A percentile compares a stretch with the other conserved stretches of the same genome.
Evolutionary conservation across 2,797 vertebrate genomes (phyloP).

Genomic region (Danio aesculapii): DNA sequence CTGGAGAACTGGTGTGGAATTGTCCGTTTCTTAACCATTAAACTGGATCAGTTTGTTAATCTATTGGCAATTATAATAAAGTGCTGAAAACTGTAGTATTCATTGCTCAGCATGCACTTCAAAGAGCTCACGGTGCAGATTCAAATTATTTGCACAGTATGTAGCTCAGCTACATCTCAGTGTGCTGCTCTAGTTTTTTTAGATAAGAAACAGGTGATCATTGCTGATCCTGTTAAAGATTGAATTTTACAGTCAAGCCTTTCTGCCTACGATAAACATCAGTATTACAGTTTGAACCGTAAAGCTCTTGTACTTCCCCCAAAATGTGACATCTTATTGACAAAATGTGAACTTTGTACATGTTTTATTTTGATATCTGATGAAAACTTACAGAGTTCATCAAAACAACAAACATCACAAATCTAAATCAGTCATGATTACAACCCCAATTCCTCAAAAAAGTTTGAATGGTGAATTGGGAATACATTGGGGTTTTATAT

Average conservation of each 20-base stretch:
- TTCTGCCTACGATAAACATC: not conserved
- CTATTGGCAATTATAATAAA: not conserved
- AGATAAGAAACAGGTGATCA: not conserved
- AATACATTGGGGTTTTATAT: too few relatives aligned
- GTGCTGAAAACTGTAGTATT: not conserved
- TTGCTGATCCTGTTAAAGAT: constrained; percentile 7
- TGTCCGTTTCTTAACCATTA: not conserved
- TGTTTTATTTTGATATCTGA: not conserved
- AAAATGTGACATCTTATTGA: not conserved
- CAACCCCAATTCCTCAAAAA: too few relatives aligned
- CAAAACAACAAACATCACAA: not conserved
- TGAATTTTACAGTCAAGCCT: not conserved
- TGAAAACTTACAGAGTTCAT: not conserved
- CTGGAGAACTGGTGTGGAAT: not conserved
- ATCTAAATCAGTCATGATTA: not conserved
- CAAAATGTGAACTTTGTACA: not conserved
- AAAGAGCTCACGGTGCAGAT: not conserved
- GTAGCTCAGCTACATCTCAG: not conserved
- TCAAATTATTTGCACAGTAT: not conserved
- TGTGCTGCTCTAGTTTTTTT: constrained; percentile 10
- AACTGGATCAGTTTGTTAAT: not conserved
- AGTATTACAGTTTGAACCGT: not conserved
- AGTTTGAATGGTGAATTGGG: too few relatives aligned
- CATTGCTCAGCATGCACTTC: not conserved
- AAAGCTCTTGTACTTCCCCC: constrained; percentile 4